These are phyloP conservation scores for Sussaba pulchella DNA, from an alignment of 2,888 invertebrate genomes.

Conservation along the genomic window DNA sequence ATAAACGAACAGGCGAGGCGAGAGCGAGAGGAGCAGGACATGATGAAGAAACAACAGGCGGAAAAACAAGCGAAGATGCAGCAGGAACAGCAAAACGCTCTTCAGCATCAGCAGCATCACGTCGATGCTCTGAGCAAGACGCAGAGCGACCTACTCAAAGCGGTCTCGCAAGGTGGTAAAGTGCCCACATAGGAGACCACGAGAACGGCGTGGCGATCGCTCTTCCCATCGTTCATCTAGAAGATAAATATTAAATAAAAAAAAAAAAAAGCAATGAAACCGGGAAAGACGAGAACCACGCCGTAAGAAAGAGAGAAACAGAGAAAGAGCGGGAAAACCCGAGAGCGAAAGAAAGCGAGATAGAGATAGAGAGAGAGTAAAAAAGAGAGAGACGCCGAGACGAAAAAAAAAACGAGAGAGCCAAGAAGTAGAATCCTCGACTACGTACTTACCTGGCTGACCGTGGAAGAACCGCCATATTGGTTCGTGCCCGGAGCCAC, in stretches of 20 bases:
- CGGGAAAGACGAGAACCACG: conserved; percentile 51
- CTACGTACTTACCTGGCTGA: conserved; percentile 83
- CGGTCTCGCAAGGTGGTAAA: conserved; percentile 87
- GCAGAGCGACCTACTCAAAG: conserved; percentile 91
- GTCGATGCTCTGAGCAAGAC: conserved; percentile 91
- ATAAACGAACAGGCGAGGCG: conserved; percentile 97
- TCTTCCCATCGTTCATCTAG: conserved; percentile 66
- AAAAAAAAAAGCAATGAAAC: conserved; percentile 24
- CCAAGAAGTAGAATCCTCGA: conserved; percentile 74
- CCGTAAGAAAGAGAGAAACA: conserved; percentile 58
- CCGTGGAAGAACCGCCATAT: conserved; percentile 67
- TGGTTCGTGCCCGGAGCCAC: conserved; percentile 65
- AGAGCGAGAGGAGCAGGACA: conserved; percentile 95
- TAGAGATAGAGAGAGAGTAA: conserved; percentile 45
- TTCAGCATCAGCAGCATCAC: conserved; percentile 90
- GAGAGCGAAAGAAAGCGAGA: conserved; percentile 46
- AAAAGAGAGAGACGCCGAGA: conserved; percentile 38
- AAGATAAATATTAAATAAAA: conserved; percentile 54
- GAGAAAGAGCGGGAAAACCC: conserved; percentile 58
- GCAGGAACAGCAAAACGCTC: conserved; percentile 89
- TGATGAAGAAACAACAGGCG: conserved; percentile 95
- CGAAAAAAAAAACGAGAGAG: conserved; percentile 44
- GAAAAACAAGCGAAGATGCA: conserved; percentile 94
- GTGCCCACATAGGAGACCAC: conserved; percentile 89
- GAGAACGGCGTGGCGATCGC: conserved; percentile 65